Conservation (phyloP, 2,797 vertebrate species). For the Phalloptychus januarius region DNA sequence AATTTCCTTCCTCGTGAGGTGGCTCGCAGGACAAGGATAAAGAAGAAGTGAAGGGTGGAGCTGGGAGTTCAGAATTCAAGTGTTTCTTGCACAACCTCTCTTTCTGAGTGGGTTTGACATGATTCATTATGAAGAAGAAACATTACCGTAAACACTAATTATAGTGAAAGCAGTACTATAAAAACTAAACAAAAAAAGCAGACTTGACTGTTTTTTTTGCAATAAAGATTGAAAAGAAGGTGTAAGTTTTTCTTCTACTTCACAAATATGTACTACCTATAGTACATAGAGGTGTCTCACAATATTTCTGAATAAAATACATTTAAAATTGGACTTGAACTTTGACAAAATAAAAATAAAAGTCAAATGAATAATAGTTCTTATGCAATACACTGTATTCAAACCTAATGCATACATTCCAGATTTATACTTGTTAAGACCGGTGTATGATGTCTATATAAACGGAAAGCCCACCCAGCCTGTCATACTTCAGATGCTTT, state of each 20-base stretch:
- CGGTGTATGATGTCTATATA: slow-evolving; percentile 82
- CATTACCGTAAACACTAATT: no score
- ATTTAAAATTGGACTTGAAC: background rate
- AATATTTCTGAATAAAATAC: background rate
- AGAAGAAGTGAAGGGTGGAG: slow-evolving; percentile 8
- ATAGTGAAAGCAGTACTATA: no score
- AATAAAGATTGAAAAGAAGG: no score
- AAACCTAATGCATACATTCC: slow-evolving; percentile 11
- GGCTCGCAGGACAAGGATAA: slow-evolving; percentile 1
- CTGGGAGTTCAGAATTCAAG: slow-evolving; percentile 42
- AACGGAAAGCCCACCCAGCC: slow-evolving; percentile 69
- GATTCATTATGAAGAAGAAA: slow-evolving; percentile 34
- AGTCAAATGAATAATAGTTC: background rate
- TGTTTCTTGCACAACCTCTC: slow-evolving; percentile 36
- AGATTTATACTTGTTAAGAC: slow-evolving; percentile 63
- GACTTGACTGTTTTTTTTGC: no score
- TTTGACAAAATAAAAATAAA: background rate
- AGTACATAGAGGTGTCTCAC: no score
- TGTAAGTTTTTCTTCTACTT: no score
- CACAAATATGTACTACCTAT: no score
- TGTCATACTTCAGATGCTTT: slow-evolving; percentile 70
- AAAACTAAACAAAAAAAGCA: no score
- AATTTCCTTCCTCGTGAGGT: slow-evolving; percentile 69
- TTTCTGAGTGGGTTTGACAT: slow-evolving; percentile 30
- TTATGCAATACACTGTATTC: background rate